Evolutionary conservation across 2,888 invertebrate genomes (phyloP).

Genomic region (Petrophora chlorosata): DNA sequence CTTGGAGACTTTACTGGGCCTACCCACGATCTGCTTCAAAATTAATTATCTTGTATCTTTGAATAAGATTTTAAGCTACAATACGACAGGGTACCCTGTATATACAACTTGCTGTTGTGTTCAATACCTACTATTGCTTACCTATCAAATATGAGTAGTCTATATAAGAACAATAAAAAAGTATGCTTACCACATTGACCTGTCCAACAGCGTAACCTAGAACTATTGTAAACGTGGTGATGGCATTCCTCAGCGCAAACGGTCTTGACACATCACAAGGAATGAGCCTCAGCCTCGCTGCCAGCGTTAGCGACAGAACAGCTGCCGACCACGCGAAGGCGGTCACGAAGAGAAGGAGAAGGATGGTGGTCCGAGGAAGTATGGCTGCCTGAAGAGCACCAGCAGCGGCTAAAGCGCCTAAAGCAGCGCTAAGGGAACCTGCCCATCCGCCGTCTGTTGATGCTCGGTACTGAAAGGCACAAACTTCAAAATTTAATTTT

Average conservation of each 20-base stretch:
- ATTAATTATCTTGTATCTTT: no score
- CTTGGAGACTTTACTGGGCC: no score
- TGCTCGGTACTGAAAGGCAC: constrained; percentile 89
- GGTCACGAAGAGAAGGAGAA: constrained; percentile 92
- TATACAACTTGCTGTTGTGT: no score
- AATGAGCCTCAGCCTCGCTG: constrained; percentile 92
- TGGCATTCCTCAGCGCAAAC: constrained; percentile 91
- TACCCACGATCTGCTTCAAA: no score
- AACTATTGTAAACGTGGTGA: constrained; percentile 94
- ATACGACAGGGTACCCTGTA: no score
- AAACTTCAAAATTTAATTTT: not conserved
- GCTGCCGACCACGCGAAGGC: constrained; percentile 96
- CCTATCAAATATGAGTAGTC: not conserved
- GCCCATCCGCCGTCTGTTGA: constrained; percentile 94
- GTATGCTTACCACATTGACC: constrained; percentile 93
- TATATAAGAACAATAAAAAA: not conserved
- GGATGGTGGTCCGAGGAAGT: constrained; percentile 92
- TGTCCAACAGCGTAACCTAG: constrained; percentile 95
- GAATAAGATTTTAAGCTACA: no score
- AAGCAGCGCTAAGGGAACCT: constrained; percentile 90
- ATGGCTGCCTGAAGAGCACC: constrained; percentile 90
- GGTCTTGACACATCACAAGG: constrained; percentile 94
- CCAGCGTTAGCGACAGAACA: constrained; percentile 92
- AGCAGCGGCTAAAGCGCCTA: constrained; percentile 90
- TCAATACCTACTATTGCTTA: no score